A percentile compares a stretch with the other conserved stretches of the same genome.
Conservation (phyloP, 2,888 invertebrate species). For the Brachypalpus laphriformis region DNA sequence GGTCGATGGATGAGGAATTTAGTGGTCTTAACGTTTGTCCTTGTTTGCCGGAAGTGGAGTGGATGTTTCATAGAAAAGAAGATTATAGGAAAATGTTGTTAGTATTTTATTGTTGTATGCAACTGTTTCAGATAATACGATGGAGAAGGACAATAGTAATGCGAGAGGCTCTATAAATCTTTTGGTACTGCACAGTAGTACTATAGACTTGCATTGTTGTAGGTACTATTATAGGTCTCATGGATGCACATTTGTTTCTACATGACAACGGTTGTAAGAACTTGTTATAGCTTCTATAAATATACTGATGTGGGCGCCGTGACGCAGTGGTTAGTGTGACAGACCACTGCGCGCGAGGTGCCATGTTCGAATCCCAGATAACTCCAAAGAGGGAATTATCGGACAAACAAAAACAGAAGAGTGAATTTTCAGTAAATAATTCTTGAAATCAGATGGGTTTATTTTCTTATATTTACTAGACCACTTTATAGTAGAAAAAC, state of each 20-base stretch:
- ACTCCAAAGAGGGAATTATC: no score
- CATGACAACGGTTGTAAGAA: neutral
- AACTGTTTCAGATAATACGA: constrained; percentile 17
- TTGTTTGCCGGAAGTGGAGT: constrained; percentile 23
- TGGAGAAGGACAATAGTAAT: neutral
- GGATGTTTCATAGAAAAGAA: neutral
- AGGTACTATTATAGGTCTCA: no score
- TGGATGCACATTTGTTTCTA: neutral
- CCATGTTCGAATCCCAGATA: no score
- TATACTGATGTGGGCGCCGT: no score
- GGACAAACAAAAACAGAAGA: no score
- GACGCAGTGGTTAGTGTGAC: no score
- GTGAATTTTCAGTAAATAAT: no score
- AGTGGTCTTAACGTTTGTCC: constrained; percentile 27
- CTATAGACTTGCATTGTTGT: neutral
- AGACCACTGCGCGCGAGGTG: no score
- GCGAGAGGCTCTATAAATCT: neutral
- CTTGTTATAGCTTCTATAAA: neutral
- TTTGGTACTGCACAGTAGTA: neutral
- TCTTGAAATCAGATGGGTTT: no score
- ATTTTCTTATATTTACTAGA: no score
- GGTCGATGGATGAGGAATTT: constrained; percentile 4
- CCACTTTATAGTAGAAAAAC: no score
- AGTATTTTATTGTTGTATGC: neutral
- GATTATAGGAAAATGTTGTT: constrained; percentile 10